phyloP scores from a whole-genome alignment of 2,113 vertebrate species.

The Corythaixoides concolor region DNA sequence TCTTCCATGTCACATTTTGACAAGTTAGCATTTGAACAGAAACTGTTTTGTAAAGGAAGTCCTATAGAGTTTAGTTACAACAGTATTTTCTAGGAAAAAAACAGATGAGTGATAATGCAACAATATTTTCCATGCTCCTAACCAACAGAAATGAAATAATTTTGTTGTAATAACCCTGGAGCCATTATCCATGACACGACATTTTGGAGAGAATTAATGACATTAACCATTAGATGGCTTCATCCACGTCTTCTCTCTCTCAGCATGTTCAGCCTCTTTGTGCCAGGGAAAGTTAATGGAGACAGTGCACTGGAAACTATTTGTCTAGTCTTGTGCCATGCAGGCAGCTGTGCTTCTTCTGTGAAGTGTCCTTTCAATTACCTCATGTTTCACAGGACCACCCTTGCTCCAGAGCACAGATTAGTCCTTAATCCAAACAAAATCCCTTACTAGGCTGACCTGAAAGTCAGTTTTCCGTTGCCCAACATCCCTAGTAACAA shows the following conservation, averaged over 20 bases:
- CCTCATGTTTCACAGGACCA: conserved; percentile 27
- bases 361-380: background rate
- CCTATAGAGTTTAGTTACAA: background rate
- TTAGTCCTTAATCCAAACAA: conserved; percentile 17
- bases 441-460: background rate
- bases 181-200: conserved; percentile 59
- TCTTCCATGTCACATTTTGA: background rate
- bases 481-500: background rate
- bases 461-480: background rate
- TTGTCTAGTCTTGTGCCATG: background rate
- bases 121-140: conserved; percentile 69
- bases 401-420: background rate
- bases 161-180: conserved; percentile 44
- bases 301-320: background rate
- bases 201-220: conserved; percentile 62
- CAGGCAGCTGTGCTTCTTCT: conserved; percentile 1
- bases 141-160: conserved; percentile 69
- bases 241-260: background rate
- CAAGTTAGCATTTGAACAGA: background rate
- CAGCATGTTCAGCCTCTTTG: background rate
- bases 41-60: background rate
- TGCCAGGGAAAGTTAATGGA: background rate
- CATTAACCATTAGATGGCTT: conserved; percentile 58
- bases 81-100: conserved; percentile 27
- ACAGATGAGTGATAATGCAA: conserved; percentile 23